Evolutionary conservation across 92 coral and sea anemone genomes (phyloP).

Genomic region (Pocillopora grandis): DNA sequence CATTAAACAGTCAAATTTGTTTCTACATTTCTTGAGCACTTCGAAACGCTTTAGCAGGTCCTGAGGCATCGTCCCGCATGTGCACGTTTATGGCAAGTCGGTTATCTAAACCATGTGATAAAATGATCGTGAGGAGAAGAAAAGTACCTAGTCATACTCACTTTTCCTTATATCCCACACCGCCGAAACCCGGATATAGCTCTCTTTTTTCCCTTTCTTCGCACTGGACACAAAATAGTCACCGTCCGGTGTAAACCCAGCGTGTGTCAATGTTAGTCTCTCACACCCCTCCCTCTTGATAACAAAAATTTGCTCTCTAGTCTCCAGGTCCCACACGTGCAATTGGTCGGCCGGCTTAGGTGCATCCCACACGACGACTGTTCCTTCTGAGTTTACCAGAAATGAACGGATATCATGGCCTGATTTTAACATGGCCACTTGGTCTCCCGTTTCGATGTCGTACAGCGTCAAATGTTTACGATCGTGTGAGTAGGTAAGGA

Average conservation of each 20-base stretch:
- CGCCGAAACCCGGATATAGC: slow-evolving; percentile 54
- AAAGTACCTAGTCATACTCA: slow-evolving; percentile 33
- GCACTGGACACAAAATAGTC: slow-evolving; percentile 49
- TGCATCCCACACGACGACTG: slow-evolving; percentile 53
- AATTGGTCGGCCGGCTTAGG: slow-evolving; percentile 50
- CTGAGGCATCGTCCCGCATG: too few species aligned
- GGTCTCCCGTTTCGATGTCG: slow-evolving; percentile 79
- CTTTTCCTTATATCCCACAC: slow-evolving; percentile 73
- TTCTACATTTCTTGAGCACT: too few species aligned
- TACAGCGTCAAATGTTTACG: slow-evolving; percentile 61
- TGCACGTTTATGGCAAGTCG: too few species aligned
- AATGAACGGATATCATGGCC: slow-evolving; percentile 57
- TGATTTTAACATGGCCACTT: slow-evolving; percentile 54
- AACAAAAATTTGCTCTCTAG: slow-evolving; percentile 64
- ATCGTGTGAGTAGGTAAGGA: slow-evolving; percentile 66
- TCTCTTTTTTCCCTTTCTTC: slow-evolving; percentile 48
- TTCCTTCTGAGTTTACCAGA: slow-evolving; percentile 64
- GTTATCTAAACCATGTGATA: too few species aligned
- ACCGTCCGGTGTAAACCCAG: slow-evolving; percentile 75
- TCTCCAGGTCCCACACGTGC: slow-evolving; percentile 71
- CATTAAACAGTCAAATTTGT: too few species aligned
- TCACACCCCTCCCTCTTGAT: slow-evolving; percentile 55
- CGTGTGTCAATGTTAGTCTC: slow-evolving; percentile 49
- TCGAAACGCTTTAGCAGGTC: too few species aligned
- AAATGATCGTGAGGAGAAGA: not conserved